Evolutionary conservation across 2,797 vertebrate species (phyloP).

Genomic region (Furcifer pardalis): DNA sequence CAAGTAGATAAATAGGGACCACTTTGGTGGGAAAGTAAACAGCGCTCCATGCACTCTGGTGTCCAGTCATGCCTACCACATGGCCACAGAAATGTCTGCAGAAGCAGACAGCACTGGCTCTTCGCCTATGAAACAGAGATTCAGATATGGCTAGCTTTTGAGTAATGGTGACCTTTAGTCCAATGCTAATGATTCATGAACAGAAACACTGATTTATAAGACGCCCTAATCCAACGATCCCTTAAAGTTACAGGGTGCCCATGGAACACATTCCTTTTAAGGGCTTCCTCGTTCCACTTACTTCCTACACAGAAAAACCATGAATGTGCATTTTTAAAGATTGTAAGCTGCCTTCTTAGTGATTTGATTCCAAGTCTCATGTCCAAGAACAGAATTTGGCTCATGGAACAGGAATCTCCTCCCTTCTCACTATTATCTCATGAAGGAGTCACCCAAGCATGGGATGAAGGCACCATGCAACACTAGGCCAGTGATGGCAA

Average conservation of each 20-base stretch:
- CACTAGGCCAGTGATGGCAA: too few relatives aligned
- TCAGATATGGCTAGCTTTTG: too few relatives aligned
- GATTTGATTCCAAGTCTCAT: not conserved
- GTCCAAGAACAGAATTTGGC: not conserved
- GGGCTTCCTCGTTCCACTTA: not conserved
- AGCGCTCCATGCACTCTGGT: too few relatives aligned
- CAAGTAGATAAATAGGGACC: too few relatives aligned
- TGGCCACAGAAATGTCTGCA: too few relatives aligned
- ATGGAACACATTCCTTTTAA: not conserved
- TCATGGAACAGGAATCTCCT: not conserved
- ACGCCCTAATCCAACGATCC: not conserved
- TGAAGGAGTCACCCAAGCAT: not conserved
- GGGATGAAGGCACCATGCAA: too few relatives aligned
- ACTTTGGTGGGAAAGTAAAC: too few relatives aligned
- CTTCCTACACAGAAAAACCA: not conserved
- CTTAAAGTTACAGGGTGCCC: not conserved
- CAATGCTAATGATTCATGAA: too few relatives aligned
- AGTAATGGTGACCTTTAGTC: too few relatives aligned
- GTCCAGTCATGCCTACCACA: too few relatives aligned
- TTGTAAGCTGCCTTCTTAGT: not conserved
- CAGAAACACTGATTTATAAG: not conserved
- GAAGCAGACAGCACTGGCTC: too few relatives aligned
- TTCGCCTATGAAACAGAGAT: too few relatives aligned
- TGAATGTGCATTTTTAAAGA: not conserved
- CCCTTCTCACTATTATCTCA: not conserved